phyloP scores from a whole-genome alignment of 1,140 invertebrate genomes.

The Dinoponera quadriceps region DNA sequence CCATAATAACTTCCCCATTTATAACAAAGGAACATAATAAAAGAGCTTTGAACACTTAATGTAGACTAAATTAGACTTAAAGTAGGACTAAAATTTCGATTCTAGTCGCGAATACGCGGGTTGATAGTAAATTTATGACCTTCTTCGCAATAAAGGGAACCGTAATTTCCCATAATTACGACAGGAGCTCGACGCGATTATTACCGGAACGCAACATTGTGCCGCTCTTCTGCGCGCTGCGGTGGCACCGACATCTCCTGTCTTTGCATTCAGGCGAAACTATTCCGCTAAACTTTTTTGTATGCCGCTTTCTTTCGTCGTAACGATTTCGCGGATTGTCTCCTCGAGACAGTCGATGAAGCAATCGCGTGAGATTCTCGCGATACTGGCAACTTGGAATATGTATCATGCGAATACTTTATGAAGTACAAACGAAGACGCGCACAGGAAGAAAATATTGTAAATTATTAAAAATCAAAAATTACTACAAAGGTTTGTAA shows the following conservation, averaged over 20 bases:
- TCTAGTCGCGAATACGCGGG: not conserved
- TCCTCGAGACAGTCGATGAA: not conserved
- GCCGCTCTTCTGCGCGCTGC: not conserved
- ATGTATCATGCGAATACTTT: not conserved
- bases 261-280: conserved; percentile 13
- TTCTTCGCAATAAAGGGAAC: not conserved
- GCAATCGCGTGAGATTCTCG: not conserved
- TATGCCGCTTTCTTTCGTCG: not conserved
- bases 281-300: conserved; percentile 20
- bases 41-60: too few species aligned
- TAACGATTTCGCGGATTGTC: not conserved
- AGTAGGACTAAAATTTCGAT: too few species aligned
- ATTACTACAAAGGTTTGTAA: too few species aligned
- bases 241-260: conserved; percentile 26
- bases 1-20: too few species aligned
- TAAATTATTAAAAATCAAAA: too few species aligned
- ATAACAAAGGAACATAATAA: too few species aligned
- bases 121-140: not conserved
- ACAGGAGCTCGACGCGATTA: not conserved
- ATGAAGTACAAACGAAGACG: not conserved
- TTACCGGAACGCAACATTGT: conserved; percentile 8
- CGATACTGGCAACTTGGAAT: not conserved
- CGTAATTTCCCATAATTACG: conserved; percentile 1
- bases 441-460: too few species aligned
- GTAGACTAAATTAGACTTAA: too few species aligned